Evolutionary conservation across 2,888 invertebrate species (phyloP).

Genomic region (Pachydiplax longipennis): DNA sequence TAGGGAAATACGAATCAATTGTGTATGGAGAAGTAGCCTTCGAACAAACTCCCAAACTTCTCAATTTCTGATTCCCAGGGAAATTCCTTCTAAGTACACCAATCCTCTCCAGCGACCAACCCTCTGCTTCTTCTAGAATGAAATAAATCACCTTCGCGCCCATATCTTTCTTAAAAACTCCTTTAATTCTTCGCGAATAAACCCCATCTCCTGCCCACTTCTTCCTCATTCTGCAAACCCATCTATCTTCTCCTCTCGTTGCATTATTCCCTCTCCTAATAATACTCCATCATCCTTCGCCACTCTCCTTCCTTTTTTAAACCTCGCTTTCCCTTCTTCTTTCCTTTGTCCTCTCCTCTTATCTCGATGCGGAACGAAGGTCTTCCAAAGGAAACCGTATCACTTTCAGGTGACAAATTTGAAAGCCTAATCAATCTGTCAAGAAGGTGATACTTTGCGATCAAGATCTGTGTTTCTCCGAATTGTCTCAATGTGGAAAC

Average conservation of each 20-base stretch:
- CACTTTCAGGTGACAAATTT: no score
- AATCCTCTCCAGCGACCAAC: not conserved
- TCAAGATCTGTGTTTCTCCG: no score
- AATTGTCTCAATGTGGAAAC: no score
- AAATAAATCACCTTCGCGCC: not conserved
- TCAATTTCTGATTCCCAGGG: not conserved
- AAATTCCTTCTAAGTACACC: not conserved
- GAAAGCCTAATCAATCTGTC: no score
- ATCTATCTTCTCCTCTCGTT: not conserved
- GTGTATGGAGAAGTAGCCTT: no score
- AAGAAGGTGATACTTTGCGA: no score
- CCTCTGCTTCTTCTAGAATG: not conserved
- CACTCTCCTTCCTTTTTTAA: not conserved
- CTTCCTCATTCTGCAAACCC: not conserved
- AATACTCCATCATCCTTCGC: no score
- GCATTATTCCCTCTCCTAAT: no score
- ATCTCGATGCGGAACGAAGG: no score
- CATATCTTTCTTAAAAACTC: not conserved
- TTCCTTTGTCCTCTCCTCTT: no score
- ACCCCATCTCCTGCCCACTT: not conserved
- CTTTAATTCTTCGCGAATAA: not conserved
- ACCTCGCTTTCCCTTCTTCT: not conserved
- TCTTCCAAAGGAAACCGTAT: no score
- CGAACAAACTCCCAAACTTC: not conserved
- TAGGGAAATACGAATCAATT: no score